These are phyloP conservation scores for Eupristina koningsbergeri DNA, from an alignment of 1,140 invertebrate species.

Conservation along the genomic window DNA sequence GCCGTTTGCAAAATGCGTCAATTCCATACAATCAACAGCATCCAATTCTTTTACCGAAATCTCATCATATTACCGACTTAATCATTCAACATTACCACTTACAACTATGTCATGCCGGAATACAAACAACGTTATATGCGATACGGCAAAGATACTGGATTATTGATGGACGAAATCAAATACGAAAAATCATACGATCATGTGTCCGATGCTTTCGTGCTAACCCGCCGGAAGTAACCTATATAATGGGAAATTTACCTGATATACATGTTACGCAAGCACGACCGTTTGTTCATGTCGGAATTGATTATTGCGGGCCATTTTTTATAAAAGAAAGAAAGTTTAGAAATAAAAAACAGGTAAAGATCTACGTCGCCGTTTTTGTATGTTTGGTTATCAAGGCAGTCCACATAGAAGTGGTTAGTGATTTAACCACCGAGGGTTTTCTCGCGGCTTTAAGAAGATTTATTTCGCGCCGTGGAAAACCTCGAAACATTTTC, in stretches of 20 bases:
- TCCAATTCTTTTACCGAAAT: neutral
- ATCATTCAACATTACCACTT: neutral
- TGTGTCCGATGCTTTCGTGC: neutral
- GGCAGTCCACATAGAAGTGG: neutral
- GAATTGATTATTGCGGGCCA: too few relatives aligned
- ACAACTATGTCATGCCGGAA: neutral
- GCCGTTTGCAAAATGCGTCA: neutral
- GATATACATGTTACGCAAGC: neutral
- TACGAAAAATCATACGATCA: neutral
- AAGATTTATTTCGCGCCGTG: neutral
- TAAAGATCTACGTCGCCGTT: too few relatives aligned
- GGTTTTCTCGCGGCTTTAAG: neutral
- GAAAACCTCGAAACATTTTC: constrained; percentile 52
- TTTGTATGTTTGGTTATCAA: neutral
- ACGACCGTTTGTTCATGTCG: neutral
- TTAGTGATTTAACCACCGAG: neutral
- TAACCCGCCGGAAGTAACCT: neutral
- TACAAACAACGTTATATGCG: neutral
- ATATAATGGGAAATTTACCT: constrained; percentile 6
- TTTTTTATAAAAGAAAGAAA: neutral
- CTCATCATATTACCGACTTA: neutral
- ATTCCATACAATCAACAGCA: neutral
- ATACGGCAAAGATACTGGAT: neutral
- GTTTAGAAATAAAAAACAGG: neutral
- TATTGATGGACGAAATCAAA: constrained; percentile 7